Conservation (phyloP, 1,140 invertebrate species). For the Thrips palmi region DNA sequence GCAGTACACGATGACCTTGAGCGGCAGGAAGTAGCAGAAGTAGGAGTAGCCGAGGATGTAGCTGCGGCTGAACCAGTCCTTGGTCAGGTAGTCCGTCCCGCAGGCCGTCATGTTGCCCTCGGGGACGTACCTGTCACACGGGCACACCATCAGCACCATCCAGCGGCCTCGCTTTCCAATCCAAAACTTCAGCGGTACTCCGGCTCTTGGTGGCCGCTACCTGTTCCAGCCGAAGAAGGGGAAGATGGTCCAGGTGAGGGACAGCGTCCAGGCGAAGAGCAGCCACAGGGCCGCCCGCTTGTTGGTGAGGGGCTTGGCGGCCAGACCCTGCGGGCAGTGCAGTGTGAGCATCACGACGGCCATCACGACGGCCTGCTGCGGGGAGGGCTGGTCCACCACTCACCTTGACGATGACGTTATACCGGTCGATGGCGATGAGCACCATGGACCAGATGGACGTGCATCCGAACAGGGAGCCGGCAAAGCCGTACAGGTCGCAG, state of each 20-base stretch:
- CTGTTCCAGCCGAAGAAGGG: conserved; percentile 67
- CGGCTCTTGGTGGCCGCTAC: conserved; percentile 42
- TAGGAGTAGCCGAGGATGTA: conserved; percentile 51
- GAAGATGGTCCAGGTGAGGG: conserved; percentile 43
- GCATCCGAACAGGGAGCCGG: conserved; percentile 61
- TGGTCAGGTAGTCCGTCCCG: conserved; percentile 61
- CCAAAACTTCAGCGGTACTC: conserved; percentile 18
- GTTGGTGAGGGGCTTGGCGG: conserved; percentile 47
- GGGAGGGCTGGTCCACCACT: conserved; percentile 14
- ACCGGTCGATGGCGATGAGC: conserved; percentile 61
- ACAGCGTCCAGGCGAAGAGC: conserved; percentile 45
- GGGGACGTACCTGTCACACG: conserved; percentile 49
- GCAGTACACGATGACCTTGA: conserved; percentile 52
- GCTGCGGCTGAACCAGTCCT: conserved; percentile 40
- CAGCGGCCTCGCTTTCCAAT: neutral
- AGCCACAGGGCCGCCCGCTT: conserved; percentile 46
- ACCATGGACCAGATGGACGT: conserved; percentile 70
- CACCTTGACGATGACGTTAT: conserved; percentile 65
- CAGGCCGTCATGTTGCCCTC: conserved; percentile 75
- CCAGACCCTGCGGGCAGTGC: conserved; percentile 34
- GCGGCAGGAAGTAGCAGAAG: conserved; percentile 50
- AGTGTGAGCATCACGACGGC: neutral
- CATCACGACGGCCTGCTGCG: too few species aligned
- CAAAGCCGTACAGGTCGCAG: conserved; percentile 63
- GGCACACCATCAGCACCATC: neutral